These are phyloP conservation scores for Helicoverpa armigera DNA, from an alignment of 1,140 invertebrate genomes.

Conservation along the genomic window DNA sequence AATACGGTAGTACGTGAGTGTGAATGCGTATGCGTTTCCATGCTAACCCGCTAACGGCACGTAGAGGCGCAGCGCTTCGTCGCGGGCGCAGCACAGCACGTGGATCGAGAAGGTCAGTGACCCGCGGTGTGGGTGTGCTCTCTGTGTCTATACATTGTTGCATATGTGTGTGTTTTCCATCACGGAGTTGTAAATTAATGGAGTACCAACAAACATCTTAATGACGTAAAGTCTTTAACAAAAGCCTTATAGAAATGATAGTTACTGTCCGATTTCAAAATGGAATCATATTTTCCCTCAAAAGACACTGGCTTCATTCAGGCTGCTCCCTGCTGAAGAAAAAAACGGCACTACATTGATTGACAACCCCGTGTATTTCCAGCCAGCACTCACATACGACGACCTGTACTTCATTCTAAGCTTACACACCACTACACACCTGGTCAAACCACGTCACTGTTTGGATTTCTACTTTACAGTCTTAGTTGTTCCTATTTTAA, in stretches of 20 bases:
- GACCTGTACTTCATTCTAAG: conserved; percentile 41
- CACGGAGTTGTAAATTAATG: background rate
- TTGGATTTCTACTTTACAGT: background rate
- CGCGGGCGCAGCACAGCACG: conserved; percentile 83
- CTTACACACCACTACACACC: conserved; percentile 47
- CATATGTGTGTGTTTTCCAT: conserved; percentile 11
- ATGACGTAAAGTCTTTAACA: too few relatives aligned
- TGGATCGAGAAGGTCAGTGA: conserved; percentile 93
- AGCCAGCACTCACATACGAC: conserved; percentile 19
- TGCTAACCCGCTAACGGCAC: conserved; percentile 84
- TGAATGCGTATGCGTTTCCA: conserved; percentile 84
- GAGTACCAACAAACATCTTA: background rate
- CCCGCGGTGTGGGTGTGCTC: conserved; percentile 54
- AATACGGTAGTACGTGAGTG: conserved; percentile 70
- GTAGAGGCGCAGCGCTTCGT: conserved; percentile 80
- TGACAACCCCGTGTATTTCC: background rate
- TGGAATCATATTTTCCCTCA: too few relatives aligned
- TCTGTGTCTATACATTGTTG: conserved; percentile 47
- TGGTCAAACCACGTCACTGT: conserved; percentile 38
- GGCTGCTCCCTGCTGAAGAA: too few relatives aligned
- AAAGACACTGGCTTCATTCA: too few relatives aligned
- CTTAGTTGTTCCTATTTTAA: conserved; percentile 14
- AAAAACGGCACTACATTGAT: background rate
- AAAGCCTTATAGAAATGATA: too few relatives aligned
- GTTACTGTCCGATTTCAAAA: too few relatives aligned